Percentiles rank a stretch among this genome's conserved stretches.
These are phyloP conservation scores for Grantiella picta DNA, from an alignment of 2,113 vertebrate species.

Conservation along the genomic window DNA sequence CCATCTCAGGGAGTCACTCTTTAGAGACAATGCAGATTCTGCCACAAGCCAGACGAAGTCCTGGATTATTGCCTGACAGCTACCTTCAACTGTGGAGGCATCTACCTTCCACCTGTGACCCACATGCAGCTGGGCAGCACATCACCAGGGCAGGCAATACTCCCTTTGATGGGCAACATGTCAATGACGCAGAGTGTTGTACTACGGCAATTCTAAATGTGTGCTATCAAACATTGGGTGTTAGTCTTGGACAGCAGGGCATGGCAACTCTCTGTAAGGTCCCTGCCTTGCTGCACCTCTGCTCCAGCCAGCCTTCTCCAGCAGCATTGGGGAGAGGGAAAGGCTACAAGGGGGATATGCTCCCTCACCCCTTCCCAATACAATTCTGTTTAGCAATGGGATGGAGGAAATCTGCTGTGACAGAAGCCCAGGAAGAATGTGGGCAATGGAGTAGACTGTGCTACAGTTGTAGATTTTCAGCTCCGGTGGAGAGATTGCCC, in stretches of 20 bases:
- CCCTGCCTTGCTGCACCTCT: not conserved
- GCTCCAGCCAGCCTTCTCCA: not conserved
- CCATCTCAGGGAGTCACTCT: not conserved
- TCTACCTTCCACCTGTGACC: not conserved
- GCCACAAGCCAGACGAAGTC: not conserved
- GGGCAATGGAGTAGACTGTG: rapidly evolving
- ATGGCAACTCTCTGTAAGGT: not conserved
- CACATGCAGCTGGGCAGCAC: not conserved
- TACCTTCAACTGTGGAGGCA: not conserved
- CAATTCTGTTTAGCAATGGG: not conserved
- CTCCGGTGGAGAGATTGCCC: rapidly evolving
- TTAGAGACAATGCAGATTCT: not conserved
- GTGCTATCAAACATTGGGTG: not conserved
- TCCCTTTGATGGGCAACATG: not conserved
- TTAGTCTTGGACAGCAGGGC: rapidly evolving
- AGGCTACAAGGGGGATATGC: not conserved
- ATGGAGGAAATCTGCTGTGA: not conserved
- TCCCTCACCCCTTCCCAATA: not conserved
- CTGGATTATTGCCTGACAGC: not conserved
- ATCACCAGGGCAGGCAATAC: not conserved
- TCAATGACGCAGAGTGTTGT: not conserved
- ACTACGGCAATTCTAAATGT: not conserved
- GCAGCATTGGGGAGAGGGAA: not conserved
- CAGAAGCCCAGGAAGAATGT: not conserved
- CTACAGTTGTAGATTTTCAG: not conserved